Evolutionary conservation across 2,888 invertebrate species (phyloP).

Genomic region (Pheosia gnoma): DNA sequence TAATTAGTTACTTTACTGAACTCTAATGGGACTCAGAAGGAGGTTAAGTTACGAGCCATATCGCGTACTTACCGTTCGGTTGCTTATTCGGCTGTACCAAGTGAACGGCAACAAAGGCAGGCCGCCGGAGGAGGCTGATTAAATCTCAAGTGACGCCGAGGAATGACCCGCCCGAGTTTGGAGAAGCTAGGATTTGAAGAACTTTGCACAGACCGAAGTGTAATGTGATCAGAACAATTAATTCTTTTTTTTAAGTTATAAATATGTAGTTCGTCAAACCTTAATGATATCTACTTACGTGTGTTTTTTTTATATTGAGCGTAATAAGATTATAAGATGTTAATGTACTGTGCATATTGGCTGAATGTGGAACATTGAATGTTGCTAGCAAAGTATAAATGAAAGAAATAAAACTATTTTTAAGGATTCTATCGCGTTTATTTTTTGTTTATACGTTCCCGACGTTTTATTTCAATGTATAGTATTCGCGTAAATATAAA

Average conservation of each 20-base stretch:
- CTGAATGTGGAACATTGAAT: no score
- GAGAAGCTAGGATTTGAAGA: constrained; percentile 41
- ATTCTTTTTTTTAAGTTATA: background rate
- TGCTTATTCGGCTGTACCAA: constrained; percentile 23
- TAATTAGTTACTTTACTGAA: no score
- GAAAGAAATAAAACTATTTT: no score
- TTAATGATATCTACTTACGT: background rate
- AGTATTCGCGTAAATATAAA: no score
- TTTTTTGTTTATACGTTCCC: no score
- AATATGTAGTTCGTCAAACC: background rate
- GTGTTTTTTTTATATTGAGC: no score
- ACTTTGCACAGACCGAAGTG: constrained; percentile 22
- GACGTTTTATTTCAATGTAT: no score
- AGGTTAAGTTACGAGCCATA: background rate
- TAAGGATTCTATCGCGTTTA: no score
- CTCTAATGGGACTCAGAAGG: no score
- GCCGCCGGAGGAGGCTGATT: constrained; percentile 54
- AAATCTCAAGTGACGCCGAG: constrained; percentile 70
- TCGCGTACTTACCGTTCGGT: background rate
- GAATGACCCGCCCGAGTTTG: constrained; percentile 58
- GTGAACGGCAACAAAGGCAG: constrained; percentile 32
- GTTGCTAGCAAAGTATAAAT: no score
- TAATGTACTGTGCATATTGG: no score
- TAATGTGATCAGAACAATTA: background rate
- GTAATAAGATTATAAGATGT: no score